Evolutionary conservation across 2,113 vertebrate genomes (phyloP).

Genomic region (Scartelaos histophorus): DNA sequence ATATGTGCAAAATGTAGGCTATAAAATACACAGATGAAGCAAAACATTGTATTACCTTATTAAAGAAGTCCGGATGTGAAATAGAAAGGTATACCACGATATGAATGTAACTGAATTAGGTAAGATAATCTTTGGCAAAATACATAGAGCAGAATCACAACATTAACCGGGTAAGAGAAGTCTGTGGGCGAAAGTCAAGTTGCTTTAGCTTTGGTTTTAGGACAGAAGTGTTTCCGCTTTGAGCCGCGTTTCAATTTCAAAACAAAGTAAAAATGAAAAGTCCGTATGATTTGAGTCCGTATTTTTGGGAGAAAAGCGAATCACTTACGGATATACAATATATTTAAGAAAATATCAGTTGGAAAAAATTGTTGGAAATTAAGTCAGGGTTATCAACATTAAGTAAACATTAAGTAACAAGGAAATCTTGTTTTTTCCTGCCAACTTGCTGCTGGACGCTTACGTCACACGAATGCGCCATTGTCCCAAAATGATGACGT

Average conservation of each 20-base stretch:
- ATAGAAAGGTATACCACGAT: background rate
- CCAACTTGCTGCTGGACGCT: background rate
- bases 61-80: background rate
- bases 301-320: background rate
- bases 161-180: background rate
- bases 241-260: background rate
- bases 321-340: background rate
- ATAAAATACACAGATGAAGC: background rate
- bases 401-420: no score
- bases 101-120: background rate
- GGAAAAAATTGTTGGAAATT: background rate
- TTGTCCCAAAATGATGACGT: constrained; percentile 35
- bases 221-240: background rate
- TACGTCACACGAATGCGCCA: constrained; percentile 23
- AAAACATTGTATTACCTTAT: background rate
- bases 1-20: background rate
- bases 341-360: background rate
- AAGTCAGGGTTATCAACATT: background rate
- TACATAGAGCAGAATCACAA: background rate
- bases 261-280: background rate
- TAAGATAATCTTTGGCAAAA: background rate
- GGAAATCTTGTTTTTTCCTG: no score
- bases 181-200: background rate
- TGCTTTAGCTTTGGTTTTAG: background rate
- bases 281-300: background rate